Evolutionary conservation across 2,113 vertebrate species (phyloP).

Genomic region (Apteryx owenii): DNA sequence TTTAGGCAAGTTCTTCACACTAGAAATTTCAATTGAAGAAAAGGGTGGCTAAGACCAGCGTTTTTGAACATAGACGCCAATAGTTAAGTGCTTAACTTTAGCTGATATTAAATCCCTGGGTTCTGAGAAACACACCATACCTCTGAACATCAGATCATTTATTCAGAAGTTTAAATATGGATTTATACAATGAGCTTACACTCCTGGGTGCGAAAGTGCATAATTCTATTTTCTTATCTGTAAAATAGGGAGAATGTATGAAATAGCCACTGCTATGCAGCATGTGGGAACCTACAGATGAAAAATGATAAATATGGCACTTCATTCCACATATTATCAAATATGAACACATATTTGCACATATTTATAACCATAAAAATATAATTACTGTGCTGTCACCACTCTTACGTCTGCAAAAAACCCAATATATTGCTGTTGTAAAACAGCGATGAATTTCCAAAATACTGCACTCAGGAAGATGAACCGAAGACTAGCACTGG

Average conservation of each 20-base stretch:
- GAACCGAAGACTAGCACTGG: not conserved
- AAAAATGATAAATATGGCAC: not conserved
- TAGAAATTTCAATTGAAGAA: not conserved
- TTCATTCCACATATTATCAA: not conserved
- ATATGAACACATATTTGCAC: not conserved
- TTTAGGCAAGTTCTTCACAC: not conserved
- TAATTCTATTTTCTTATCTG: not conserved
- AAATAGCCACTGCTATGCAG: not conserved
- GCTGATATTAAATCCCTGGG: not conserved
- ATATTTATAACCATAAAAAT: not conserved
- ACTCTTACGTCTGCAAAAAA: not conserved
- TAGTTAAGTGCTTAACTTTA: not conserved
- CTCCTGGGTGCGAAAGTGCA: fast-evolving
- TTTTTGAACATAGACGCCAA: not conserved
- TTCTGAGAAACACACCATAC: not conserved
- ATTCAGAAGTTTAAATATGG: not conserved
- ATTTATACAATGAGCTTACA: not conserved
- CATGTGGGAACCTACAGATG: not conserved
- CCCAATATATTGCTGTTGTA: not conserved
- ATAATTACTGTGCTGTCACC: not conserved
- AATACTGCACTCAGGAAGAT: not conserved
- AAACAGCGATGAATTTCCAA: not conserved
- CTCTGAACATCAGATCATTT: not conserved
- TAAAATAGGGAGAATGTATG: not conserved
- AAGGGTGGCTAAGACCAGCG: not conserved